These are phyloP conservation scores for Antechinus flavipes DNA, from an alignment of 2,113 vertebrate species.

Conservation along the genomic window DNA sequence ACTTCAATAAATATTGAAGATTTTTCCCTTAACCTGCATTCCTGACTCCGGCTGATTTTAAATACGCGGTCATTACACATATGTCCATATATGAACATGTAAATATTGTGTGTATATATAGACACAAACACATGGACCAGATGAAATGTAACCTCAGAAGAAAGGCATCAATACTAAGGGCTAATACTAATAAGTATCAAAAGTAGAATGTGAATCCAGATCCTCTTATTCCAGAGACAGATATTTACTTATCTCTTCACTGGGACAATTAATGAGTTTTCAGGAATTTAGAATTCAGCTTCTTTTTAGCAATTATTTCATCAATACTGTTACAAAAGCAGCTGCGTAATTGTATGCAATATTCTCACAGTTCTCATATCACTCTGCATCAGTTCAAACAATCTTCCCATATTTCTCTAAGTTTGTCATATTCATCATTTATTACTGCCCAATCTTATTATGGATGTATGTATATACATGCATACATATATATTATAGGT, in stretches of 20 bases:
- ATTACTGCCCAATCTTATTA: neutral
- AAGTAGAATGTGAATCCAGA: neutral
- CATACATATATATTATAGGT: neutral
- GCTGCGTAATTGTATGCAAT: neutral
- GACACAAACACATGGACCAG: too few relatives aligned
- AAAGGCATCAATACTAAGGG: neutral
- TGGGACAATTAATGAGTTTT: neutral
- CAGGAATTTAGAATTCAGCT: neutral
- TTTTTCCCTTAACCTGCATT: too few relatives aligned
- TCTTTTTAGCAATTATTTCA: neutral
- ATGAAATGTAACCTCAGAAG: neutral
- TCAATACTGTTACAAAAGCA: neutral
- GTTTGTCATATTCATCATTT: neutral
- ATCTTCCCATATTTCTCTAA: neutral
- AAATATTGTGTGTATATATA: neutral
- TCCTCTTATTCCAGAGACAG: neutral
- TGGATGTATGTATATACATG: neutral
- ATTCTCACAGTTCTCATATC: neutral
- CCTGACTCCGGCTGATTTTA: too few relatives aligned
- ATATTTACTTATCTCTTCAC: neutral
- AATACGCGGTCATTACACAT: too few relatives aligned
- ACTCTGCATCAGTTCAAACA: neutral
- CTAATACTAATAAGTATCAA: neutral
- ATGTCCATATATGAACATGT: too few relatives aligned
- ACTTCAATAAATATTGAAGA: too few relatives aligned